phyloP scores from a whole-genome alignment of 2,797 vertebrate genomes.

The Neosalanx taihuensis region DNA sequence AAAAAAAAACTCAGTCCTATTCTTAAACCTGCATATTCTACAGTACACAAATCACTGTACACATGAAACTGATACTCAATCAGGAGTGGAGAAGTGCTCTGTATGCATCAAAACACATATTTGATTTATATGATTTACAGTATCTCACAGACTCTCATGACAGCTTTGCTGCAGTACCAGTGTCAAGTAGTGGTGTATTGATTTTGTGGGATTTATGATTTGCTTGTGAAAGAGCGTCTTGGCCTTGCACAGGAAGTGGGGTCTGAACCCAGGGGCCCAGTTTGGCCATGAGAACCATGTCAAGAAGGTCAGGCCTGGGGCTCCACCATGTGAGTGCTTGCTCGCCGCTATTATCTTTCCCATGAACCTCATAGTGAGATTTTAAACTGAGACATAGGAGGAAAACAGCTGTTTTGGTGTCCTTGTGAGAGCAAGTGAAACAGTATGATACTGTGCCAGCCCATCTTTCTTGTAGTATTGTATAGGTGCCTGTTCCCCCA shows the following conservation, averaged over 20 bases:
- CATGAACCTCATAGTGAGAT: conserved; percentile 55
- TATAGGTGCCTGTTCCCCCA: too few species aligned
- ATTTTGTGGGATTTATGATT: conserved; percentile 44
- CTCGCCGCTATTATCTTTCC: conserved; percentile 64
- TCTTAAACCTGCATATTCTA: background rate
- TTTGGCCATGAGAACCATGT: conserved; percentile 66
- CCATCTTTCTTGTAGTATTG: too few species aligned
- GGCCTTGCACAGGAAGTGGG: conserved; percentile 59
- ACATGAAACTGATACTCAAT: background rate
- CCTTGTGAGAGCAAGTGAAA: conserved; percentile 2
- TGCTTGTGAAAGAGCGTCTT: conserved; percentile 52
- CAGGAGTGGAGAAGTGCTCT: too few species aligned
- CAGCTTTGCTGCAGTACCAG: background rate
- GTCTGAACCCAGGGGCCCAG: conserved; percentile 59
- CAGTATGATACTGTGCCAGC: too few species aligned
- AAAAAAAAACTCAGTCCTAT: conserved; percentile 11
- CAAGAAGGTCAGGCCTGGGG: conserved; percentile 27
- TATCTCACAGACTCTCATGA: background rate
- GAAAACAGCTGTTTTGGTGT: conserved; percentile 43
- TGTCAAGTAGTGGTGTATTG: conserved; percentile 41
- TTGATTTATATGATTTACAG: background rate
- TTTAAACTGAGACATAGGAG: conserved; percentile 32
- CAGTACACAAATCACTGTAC: background rate
- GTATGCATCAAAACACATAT: background rate
- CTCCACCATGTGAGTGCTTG: conserved; percentile 59